These are phyloP conservation scores for Lichenostomus cassidix DNA, from an alignment of 2,113 vertebrate species.

Conservation along the genomic window DNA sequence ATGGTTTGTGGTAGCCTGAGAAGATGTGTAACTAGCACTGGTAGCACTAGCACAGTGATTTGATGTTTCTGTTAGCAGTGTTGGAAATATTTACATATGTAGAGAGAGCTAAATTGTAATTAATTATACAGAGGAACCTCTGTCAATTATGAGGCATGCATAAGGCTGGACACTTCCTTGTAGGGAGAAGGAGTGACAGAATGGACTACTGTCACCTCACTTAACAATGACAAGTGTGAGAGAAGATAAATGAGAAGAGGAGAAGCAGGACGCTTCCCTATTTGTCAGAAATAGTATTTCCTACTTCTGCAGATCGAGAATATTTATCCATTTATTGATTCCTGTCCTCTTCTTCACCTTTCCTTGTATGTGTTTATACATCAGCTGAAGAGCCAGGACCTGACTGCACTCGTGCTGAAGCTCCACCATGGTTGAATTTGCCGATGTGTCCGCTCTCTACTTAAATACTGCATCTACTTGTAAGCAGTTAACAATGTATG, in stretches of 20 bases:
- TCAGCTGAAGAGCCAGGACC: background rate
- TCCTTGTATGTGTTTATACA: background rate
- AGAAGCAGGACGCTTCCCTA: background rate
- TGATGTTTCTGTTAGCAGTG: background rate
- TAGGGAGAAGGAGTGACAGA: background rate
- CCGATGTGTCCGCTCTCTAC: accelerated
- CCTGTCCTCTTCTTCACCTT: background rate
- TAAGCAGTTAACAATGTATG: background rate
- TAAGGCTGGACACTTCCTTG: background rate
- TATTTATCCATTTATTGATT: background rate
- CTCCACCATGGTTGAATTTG: background rate
- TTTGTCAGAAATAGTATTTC: background rate
- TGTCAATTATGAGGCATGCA: background rate
- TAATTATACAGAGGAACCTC: background rate
- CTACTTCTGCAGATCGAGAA: background rate
- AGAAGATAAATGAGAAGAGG: background rate
- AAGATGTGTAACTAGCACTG: background rate
- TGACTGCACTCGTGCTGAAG: background rate
- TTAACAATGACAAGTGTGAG: background rate
- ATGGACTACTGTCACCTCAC: background rate
- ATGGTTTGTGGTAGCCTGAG: background rate
- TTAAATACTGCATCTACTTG: background rate
- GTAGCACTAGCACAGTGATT: background rate
- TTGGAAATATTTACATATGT: background rate
- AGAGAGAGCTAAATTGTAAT: background rate